Base-by-base conservation (phyloP, 2,113 vertebrate genomes). In the Arizona elegans region DNA sequence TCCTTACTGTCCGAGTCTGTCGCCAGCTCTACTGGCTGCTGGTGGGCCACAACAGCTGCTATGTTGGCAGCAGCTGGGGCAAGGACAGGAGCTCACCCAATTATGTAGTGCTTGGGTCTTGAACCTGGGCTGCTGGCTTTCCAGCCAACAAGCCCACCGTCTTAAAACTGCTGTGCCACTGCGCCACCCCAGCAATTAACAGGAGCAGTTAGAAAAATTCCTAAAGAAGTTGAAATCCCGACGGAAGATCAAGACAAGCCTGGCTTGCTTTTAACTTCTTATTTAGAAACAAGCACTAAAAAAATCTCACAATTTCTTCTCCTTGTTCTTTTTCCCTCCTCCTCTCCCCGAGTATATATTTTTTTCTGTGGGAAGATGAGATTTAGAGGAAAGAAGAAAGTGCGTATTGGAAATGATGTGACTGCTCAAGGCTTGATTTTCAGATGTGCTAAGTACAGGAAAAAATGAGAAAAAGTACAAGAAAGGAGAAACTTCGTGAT, bases 371-470 rank as follows among this genome's bases (percentile, higher is more conserved):
- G 4, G 52, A 92, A 88, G 8, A 55, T 55, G 50, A 88, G 86
- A 54, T 38, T 53, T 92, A 59, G 56, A 86, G 53, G 86, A n/a
- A 53, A 65, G 21, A 33, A 13, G 33, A n/a, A 91, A 75, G 23
- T 33, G 24, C 2, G 23, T 88, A 58, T 65, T 53, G 55, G 17
- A 62, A 29, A 33, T 55, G 86, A 26, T 88, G 59, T 70, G 91
- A 88, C 54, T 88, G 86, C 50, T 92, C 26, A 52, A 3, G 59
- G 59, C 91, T 88, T 70, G 91, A 54, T 52, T 92, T 92, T 88
- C 86, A 65, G 86, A 70, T 88, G 58, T 88, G 91, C 12, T 55
- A 92, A 92, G 50, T 92, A 88, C 58, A 33, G 62, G 86, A 55
- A 75, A 50, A 59, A 54, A 59, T 54, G 21, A 75, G 87, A 47